Evolutionary conservation across 2,888 invertebrate genomes (phyloP), one percentile per base, ranked within the genome.

Genomic region (Lepidochrysops patricia): DNA sequence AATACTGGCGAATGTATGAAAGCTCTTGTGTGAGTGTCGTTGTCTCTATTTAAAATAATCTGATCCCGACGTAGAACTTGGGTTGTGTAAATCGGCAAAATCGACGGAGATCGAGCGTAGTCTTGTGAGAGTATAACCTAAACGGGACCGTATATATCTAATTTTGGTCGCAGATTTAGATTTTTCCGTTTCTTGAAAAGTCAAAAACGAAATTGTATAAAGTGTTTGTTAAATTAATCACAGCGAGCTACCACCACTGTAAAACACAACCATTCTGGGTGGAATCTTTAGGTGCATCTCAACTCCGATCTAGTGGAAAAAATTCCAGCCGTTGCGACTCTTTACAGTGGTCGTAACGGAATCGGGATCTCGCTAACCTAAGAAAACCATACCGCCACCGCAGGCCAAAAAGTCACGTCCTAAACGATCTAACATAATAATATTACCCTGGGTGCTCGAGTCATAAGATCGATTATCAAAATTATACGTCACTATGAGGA

Each of bases 371-470:
- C 29, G 23, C 27, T 25, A 56, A 57, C 13, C 43, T 48, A 50
- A 56, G 26, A 4, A 58, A 63, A 62, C 48, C 59, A 56, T 57
- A 58, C 64, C 67, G 81, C 78, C 82, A 71, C 75, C 70, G 72
- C 62, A 76, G 84, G 82, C 80, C 80, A 80, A 82, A 82, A 84
- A 82, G 82, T 84, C 83, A 82, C 67, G 70, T 75, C 70, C 69
- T 76, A 82, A 79, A 75, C 70, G 71, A 80, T 77, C 71, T 73
- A 78, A 76, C 77, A 69, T 68, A 81, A 75, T 43, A 61, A 74
- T 71, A 76, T 80, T 87, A 89, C 88, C 88, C 88, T 89, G 88
- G 82, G 85, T 79, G 76, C 76, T 76, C 82, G 75, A 84, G 83
- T 87, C 88, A 88, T 87, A 87, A 87, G 87, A 86, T 82, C 77